A percentile compares a stretch with the other conserved stretches of the same genome.
These are phyloP conservation scores for Mergus octosetaceus DNA, from an alignment of 2,797 vertebrate genomes.

Conservation along the genomic window DNA sequence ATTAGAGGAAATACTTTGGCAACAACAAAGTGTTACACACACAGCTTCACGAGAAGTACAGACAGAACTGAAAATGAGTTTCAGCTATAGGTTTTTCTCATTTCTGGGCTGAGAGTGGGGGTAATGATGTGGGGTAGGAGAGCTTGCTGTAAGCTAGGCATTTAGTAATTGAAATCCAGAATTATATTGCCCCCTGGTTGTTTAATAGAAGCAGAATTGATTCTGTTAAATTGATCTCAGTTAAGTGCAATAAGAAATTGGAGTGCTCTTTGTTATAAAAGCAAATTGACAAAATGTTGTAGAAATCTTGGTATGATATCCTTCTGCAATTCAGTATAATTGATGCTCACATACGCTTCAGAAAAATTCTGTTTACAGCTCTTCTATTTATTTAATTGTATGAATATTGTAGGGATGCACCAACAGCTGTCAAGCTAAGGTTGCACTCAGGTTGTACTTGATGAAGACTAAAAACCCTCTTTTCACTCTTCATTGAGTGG, in stretches of 20 bases:
- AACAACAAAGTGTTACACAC: rapidly evolving
- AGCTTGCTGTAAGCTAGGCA: neutral
- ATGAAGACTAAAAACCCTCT: neutral
- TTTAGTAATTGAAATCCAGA: slow-evolving; percentile 51
- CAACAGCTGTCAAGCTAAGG: neutral
- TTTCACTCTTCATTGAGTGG: neutral
- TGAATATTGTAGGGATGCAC: neutral
- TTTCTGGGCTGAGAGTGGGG: neutral
- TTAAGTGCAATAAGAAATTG: slow-evolving; percentile 29
- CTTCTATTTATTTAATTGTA: slow-evolving; percentile 55
- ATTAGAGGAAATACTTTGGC: neutral
- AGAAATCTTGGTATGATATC: slow-evolving; percentile 27
- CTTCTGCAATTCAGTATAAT: slow-evolving; percentile 41
- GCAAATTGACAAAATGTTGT: slow-evolving; percentile 40
- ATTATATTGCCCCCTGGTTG: neutral
- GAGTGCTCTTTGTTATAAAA: slow-evolving; percentile 25
- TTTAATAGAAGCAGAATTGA: slow-evolving; percentile 47
- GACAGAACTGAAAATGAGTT: neutral
- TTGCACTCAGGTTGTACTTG: neutral
- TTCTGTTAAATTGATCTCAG: slow-evolving; percentile 42
- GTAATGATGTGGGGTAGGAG: neutral
- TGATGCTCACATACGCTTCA: slow-evolving; percentile 45
- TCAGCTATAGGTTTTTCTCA: neutral
- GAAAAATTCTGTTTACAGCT: slow-evolving; percentile 52
- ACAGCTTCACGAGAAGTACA: neutral